These are phyloP conservation scores for Drosophila tsacasi DNA, from an alignment of 1,140 invertebrate genomes.

Conservation along the genomic window DNA sequence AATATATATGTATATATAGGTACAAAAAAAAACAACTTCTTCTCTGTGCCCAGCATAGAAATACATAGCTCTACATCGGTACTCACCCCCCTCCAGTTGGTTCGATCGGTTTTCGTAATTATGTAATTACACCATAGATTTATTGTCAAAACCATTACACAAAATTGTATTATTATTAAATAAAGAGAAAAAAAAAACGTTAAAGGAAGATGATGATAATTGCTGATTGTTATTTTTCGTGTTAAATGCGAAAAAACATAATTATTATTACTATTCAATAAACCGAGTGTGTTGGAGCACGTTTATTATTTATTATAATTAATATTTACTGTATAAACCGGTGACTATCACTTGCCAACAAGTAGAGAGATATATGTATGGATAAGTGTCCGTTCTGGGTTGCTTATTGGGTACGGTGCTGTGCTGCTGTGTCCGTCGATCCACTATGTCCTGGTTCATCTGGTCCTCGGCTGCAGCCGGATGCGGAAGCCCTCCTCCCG, in stretches of 20 bases:
- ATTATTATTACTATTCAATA: conserved; percentile 45
- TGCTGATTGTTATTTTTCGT: conserved; percentile 33
- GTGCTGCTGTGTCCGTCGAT: conserved; percentile 39
- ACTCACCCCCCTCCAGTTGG: neutral
- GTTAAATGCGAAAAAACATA: conserved; percentile 59
- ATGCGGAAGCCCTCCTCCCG: conserved; percentile 92
- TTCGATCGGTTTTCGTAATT: conserved; percentile 33
- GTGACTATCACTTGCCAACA: conserved; percentile 62
- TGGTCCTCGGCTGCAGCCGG: conserved; percentile 87
- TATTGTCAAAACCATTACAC: conserved; percentile 78
- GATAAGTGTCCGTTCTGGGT: conserved; percentile 42
- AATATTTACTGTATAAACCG: conserved; percentile 60
- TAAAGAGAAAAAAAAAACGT: conserved; percentile 48
- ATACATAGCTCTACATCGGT: neutral
- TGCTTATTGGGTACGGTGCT: conserved; percentile 37
- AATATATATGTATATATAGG: no score
- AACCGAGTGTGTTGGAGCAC: conserved; percentile 45
- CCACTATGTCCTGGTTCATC: conserved; percentile 37
- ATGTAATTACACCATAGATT: conserved; percentile 72
- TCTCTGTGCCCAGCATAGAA: no score
- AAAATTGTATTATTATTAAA: conserved; percentile 64
- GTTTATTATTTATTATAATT: conserved; percentile 53
- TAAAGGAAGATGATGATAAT: conserved; percentile 53
- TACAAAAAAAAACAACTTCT: no score
- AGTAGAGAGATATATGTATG: conserved; percentile 51